Base-by-base conservation (phyloP, 2,888 invertebrate genomes). In the Idaea dimidiata region DNA sequence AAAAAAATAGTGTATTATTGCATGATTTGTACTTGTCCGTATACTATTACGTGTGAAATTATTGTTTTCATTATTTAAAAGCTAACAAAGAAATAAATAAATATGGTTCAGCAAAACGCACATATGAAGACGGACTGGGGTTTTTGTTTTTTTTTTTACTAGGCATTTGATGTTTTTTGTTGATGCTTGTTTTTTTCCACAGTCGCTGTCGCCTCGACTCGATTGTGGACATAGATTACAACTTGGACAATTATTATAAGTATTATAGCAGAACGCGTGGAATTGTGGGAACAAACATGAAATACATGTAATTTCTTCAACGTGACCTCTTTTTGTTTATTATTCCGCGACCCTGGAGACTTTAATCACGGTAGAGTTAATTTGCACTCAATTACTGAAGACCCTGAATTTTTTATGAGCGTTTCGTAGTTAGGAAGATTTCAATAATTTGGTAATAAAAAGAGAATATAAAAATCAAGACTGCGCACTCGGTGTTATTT, bases 271-370 rank as follows among this genome's bases (percentile, higher is more conserved):
- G 43, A 43, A 14, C 43, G 43, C 43, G 10, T 43, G 43, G 55
- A 66, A 66, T 68, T 66, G 66, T 68, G 66, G 63, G 66, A 68
- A 68, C 62, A 54, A 62, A 66, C 63, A 66, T 64, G 66, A 64
- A 61, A 57, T 16, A 57, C 54, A 54, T 61, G 57, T 64, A 65
- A 64, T 67, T 64, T 64, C 56, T 58, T 59, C 43, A 43, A 43
- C 43, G 43, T 43, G 43, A 14, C 43, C 43, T 43, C 43, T 43
- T 43, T 43, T 43, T 43, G 43, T 43, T 43, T 43, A 43, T 43
- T 43, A 43, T 43, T 43, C 43, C 43, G 43, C 43, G 43, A 43
- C 43, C 43, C 43, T 43, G 43, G 43, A 1, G 43, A 43, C 43
- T 43, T 43, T 43, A 43, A 43, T 43, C 43, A 43, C 10, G 43